phyloP scores from a whole-genome alignment of 2,888 invertebrate genomes.

The Macrophya annulata region DNA sequence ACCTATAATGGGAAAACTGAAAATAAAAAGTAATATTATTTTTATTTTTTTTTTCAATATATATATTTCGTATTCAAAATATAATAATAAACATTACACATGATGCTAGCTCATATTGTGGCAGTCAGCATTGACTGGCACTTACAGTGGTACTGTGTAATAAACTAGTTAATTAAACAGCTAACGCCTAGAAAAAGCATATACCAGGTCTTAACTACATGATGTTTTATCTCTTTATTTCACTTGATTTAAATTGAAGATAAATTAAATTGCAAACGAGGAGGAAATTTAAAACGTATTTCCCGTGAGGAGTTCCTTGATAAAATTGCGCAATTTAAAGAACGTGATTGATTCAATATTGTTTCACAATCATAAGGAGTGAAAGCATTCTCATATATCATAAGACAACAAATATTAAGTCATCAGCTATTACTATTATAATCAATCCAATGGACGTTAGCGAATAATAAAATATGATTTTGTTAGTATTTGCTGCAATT shows the following conservation, averaged over 20 bases:
- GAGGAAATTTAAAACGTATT: neutral
- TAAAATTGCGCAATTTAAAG: neutral
- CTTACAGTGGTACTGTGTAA: constrained; percentile 74
- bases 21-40: constrained; percentile 46
- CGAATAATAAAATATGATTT: neutral
- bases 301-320: neutral
- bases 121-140: constrained; percentile 72
- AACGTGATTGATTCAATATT: neutral
- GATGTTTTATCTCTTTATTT: neutral
- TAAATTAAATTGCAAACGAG: neutral
- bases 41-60: constrained; percentile 73
- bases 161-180: constrained; percentile 71
- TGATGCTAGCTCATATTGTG: constrained; percentile 75
- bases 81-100: constrained; percentile 79
- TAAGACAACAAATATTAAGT: neutral
- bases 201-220: constrained; percentile 63
- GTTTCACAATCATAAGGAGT: neutral
- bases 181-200: constrained; percentile 74
- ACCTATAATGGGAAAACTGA: neutral
- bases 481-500: neutral
- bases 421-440: neutral
- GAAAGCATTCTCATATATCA: neutral
- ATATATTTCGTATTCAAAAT: constrained; percentile 79
- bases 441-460: neutral
- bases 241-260: neutral